Base-by-base conservation (phyloP, 2,888 invertebrate genomes). In the Campoplex capitator region DNA sequence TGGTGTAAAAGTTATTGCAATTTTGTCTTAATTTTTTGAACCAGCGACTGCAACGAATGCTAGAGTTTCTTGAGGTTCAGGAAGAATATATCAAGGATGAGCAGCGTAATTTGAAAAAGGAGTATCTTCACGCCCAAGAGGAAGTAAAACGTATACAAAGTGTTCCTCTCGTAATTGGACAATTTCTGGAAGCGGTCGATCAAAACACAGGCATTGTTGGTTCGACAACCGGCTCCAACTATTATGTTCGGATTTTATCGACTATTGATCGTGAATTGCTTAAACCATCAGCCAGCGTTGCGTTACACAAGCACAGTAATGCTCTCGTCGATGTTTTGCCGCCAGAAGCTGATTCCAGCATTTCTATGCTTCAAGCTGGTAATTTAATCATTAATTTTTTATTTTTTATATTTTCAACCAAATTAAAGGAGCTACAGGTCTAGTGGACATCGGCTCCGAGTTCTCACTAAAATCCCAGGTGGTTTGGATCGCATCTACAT, bases 51-150 rank as follows among this genome's bases (percentile, higher is more conserved):
- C 99, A 99, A 95, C 97, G 98, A 89, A 98, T 99, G 95, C 95
- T 99, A 38, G 99, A 99, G 94, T 99, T 99, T 94, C 95, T 99
- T 13, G 98, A 99, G 94, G 99, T 99, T 0, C 99, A 99, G 95
- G 99, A 99, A 94, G 99, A 99, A 92, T 99, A 99, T 94, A 99
- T 99, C 81, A 99, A 99, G 95, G 99, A 99, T 96, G 99, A 99
- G 95, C 99, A 99, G 94, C 97, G 99, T 82, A 99, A 99, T 95
- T 95, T 99, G 81, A 99, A 99, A 94, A 99, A 99, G 92, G 99
- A 99, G 94, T 99, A 99, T 95, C 95, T 99, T 2, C 99, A 99
- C 95, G 99, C 99, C 0, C 99, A 99, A 93, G 98, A 98, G 93
- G 98, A 98, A 95, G 99, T 99, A 0, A 99, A 99, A 94, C 96